phyloP scores from a whole-genome alignment of 2,888 invertebrate genomes.

The Branchipolynoe longqiensis region DNA sequence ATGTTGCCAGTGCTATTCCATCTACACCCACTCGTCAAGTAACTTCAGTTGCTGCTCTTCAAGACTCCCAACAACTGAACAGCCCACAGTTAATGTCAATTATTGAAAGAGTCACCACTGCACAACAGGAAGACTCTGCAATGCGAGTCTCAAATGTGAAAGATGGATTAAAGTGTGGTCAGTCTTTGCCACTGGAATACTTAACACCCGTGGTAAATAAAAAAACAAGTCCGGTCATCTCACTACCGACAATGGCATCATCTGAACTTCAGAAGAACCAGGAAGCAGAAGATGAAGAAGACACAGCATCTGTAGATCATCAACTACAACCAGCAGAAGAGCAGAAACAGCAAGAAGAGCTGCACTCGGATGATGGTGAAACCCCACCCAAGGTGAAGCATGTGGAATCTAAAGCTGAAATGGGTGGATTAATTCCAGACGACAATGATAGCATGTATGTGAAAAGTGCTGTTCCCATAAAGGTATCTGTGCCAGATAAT shows the following conservation, averaged over 20 bases:
- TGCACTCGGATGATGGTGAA: not conserved
- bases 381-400: not conserved
- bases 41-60: conserved; percentile 1
- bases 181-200: too few species aligned
- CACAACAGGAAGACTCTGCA: not conserved
- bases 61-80: conserved; percentile 9
- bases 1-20: conserved; percentile 14
- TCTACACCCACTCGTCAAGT: not conserved
- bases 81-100: conserved; percentile 19
- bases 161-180: too few species aligned
- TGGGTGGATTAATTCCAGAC: not conserved
- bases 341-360: not conserved
- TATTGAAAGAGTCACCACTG: not conserved
- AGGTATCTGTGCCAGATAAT: too few species aligned
- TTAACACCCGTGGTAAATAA: too few species aligned
- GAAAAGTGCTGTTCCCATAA: too few species aligned
- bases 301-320: not conserved
- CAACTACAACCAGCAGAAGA: not conserved
- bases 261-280: not conserved
- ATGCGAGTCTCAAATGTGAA: conserved; percentile 4
- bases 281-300: not conserved
- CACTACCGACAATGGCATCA: too few species aligned
- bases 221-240: too few species aligned
- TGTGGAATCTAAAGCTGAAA: not conserved
- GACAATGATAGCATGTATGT: not conserved